Conservation (phyloP, 2,797 vertebrate species). For the Meda fulgida region DNA sequence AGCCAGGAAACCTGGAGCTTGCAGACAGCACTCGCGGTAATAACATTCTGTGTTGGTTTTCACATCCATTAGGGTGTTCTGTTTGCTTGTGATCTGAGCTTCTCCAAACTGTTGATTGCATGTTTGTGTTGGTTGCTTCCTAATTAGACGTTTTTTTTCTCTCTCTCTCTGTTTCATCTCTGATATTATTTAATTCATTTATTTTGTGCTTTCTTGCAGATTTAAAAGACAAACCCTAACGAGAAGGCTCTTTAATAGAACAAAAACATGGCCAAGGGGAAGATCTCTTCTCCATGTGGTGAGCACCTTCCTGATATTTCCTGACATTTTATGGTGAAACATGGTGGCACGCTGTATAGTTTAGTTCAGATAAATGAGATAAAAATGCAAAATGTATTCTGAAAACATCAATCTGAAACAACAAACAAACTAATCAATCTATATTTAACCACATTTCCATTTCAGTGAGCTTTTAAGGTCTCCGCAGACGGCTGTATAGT, state of each 20-base stretch:
- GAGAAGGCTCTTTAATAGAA: conserved; percentile 39
- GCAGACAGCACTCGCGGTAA: conserved; percentile 9
- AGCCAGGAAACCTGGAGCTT: conserved; percentile 15
- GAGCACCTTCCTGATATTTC: conserved; percentile 65
- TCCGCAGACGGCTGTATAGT: conserved; percentile 27
- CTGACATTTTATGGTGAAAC: conserved; percentile 49
- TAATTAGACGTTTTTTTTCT: neutral
- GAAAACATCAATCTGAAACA: neutral
- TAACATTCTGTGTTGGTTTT: conserved; percentile 28
- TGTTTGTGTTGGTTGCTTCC: conserved; percentile 17
- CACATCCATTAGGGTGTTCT: conserved; percentile 24
- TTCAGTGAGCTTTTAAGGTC: conserved; percentile 39
- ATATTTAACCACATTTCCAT: conserved; percentile 38
- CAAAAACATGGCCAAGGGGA: conserved; percentile 77
- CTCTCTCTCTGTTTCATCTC: conserved; percentile 45
- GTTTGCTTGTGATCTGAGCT: neutral
- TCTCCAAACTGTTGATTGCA: neutral
- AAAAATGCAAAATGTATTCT: conserved; percentile 40
- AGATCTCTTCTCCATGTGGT: conserved; percentile 82
- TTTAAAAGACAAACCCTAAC: conserved; percentile 63
- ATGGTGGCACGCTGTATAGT: conserved; percentile 42
- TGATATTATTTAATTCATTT: conserved; percentile 29
- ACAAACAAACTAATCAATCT: conserved; percentile 29
- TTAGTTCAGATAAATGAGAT: conserved; percentile 4
- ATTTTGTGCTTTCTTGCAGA: conserved; percentile 54